phyloP scores from a whole-genome alignment of 2,888 invertebrate species.

The Cynaeus angustus region DNA sequence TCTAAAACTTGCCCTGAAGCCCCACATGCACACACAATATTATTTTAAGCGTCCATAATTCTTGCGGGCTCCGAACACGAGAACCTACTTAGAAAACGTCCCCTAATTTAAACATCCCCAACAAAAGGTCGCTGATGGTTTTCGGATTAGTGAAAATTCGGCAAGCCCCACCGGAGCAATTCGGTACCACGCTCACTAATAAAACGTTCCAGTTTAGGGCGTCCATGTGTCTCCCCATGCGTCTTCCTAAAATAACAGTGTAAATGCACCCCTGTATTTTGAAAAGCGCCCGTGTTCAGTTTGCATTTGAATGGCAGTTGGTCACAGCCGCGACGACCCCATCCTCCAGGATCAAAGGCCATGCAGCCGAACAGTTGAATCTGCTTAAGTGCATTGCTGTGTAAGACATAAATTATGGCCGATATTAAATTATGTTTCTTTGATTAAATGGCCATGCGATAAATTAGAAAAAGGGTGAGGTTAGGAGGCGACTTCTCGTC shows the following conservation, averaged over 20 bases:
- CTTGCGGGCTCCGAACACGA: slow-evolving; percentile 42
- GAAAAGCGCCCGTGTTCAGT: slow-evolving; percentile 54
- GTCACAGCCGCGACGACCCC: slow-evolving; percentile 58
- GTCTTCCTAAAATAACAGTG: slow-evolving; percentile 63
- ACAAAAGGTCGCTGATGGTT: slow-evolving; percentile 58
- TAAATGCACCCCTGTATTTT: slow-evolving; percentile 56
- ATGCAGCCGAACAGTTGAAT: slow-evolving; percentile 56
- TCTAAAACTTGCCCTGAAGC: not conserved
- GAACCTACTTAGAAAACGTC: slow-evolving; percentile 45
- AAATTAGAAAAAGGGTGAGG: slow-evolving; percentile 44
- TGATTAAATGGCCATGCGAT: slow-evolving; percentile 51
- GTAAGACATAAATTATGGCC: slow-evolving; percentile 59
- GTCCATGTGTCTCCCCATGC: slow-evolving; percentile 56
- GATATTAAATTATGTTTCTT: slow-evolving; percentile 54
- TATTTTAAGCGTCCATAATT: slow-evolving; percentile 39
- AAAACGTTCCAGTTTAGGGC: slow-evolving; percentile 55
- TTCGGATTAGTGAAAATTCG: slow-evolving; percentile 56
- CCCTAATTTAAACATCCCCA: slow-evolving; percentile 57
- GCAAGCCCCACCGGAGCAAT: slow-evolving; percentile 55
- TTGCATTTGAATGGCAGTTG: slow-evolving; percentile 60
- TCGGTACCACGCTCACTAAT: slow-evolving; percentile 58
- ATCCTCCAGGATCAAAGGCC: slow-evolving; percentile 56
- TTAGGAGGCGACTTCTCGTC: not conserved
- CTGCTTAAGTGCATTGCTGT: slow-evolving; percentile 60
- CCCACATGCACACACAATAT: slow-evolving; percentile 9